Evolutionary conservation across 1,140 invertebrate genomes (phyloP).

Genomic region (Polypedilum vanderplanki): DNA sequence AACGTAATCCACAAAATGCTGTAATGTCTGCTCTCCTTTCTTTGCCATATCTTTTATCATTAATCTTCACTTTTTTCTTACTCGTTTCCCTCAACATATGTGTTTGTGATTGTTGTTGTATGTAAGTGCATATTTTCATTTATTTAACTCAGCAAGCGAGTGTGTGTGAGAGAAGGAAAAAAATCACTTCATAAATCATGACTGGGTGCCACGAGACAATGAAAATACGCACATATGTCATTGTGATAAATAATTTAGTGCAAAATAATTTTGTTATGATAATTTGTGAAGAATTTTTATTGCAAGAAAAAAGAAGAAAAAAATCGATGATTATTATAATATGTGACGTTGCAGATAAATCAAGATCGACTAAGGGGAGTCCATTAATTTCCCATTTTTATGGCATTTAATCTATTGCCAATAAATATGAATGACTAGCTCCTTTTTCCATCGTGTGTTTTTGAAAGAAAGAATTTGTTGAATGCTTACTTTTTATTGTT

Average conservation of each 20-base stretch:
- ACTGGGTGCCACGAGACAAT: not conserved
- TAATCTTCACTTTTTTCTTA: not conserved
- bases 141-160: not conserved
- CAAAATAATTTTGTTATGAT: constrained; percentile 23
- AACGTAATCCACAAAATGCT: not conserved
- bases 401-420: constrained; percentile 24
- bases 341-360: not conserved
- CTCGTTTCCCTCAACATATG: too few species aligned
- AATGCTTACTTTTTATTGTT: too few species aligned
- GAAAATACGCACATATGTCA: not conserved
- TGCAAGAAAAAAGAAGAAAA: not conserved
- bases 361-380: not conserved
- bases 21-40: not conserved
- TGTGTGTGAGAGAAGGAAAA: too few species aligned
- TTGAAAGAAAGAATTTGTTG: too few species aligned
- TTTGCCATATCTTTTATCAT: not conserved
- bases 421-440: constrained; percentile 18
- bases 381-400: constrained; percentile 21
- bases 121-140: too few species aligned
- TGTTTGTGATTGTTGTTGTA: too few species aligned
- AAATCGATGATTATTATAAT: constrained; percentile 7
- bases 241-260: constrained; percentile 24
- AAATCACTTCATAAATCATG: constrained; percentile 14
- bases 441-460: too few species aligned
- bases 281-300: not conserved